A percentile compares a stretch with the other conserved stretches of the same genome.
Evolutionary conservation across 1,140 invertebrate genomes (phyloP).

Genomic region (Frieseomelitta varia): DNA sequence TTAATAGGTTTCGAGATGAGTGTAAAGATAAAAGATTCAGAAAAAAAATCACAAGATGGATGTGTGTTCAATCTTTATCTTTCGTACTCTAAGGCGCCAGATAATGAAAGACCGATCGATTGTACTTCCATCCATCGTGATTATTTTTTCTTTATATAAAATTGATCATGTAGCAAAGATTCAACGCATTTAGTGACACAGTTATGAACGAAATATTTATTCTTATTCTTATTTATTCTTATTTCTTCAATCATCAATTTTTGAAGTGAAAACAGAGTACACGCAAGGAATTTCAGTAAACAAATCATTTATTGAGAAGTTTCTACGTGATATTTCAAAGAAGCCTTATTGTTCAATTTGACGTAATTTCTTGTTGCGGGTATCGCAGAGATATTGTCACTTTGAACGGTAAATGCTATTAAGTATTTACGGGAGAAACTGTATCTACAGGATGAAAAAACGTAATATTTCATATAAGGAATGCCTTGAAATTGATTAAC

Average conservation of each 20-base stretch:
- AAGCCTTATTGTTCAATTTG: not conserved
- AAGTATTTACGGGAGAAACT: not conserved
- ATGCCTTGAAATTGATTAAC: not conserved
- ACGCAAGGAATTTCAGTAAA: not conserved
- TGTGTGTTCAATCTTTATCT: conserved; percentile 30
- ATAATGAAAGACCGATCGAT: conserved; percentile 19
- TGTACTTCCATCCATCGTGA: conserved; percentile 26
- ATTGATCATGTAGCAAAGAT: no score
- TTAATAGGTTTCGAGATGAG: not conserved
- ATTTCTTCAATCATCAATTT: not conserved
- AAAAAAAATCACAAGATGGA: conserved; percentile 31
- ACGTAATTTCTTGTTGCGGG: conserved; percentile 52
- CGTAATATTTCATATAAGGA: not conserved
- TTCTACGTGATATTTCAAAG: not conserved
- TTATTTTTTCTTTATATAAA: not conserved
- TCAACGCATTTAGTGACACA: not conserved
- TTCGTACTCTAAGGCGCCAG: conserved; percentile 48
- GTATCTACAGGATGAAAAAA: not conserved
- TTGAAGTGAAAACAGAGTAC: not conserved
- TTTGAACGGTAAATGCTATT: not conserved
- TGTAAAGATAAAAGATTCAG: no score
- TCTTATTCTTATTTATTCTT: not conserved
- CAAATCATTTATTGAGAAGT: not conserved
- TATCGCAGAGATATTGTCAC: conserved; percentile 41
- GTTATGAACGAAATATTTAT: not conserved